These are phyloP conservation scores for Tor tambroides DNA, from an alignment of 2,113 vertebrate species.

Conservation along the genomic window DNA sequence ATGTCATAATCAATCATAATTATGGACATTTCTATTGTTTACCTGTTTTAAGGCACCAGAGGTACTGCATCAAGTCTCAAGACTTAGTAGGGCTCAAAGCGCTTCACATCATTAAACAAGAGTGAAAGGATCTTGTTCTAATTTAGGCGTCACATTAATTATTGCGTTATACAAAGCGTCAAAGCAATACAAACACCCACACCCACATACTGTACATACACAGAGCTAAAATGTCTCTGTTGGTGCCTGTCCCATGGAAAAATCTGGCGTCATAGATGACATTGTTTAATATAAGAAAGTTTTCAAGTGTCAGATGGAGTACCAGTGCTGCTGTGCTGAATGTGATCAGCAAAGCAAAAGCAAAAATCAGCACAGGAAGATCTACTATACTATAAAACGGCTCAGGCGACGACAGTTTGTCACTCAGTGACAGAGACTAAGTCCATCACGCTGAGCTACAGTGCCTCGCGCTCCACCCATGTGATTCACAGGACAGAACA, in stretches of 20 bases:
- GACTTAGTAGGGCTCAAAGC: conserved; percentile 16
- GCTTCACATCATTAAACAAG: conserved; percentile 9
- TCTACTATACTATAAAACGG: background rate
- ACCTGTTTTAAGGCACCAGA: conserved; percentile 47
- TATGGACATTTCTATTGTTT: background rate
- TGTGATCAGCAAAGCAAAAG: background rate
- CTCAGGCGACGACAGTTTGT: conserved; percentile 8
- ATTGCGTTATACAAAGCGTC: conserved; percentile 33
- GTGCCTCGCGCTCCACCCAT: conserved; percentile 7
- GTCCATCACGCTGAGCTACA: conserved; percentile 5
- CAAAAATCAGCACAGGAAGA: conserved; percentile 7
- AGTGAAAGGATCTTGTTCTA: conserved; percentile 5
- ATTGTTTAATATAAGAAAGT: conserved; percentile 54
- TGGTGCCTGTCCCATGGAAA: conserved; percentile 9
- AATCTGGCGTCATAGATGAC: background rate
- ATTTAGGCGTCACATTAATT: conserved; percentile 10
- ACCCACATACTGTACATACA: conserved; percentile 31
- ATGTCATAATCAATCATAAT: conserved; percentile 15
- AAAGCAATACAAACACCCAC: conserved; percentile 7
- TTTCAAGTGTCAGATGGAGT: conserved; percentile 70
- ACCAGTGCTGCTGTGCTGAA: conserved; percentile 32
- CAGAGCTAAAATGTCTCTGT: background rate
- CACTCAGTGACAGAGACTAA: conserved; percentile 19
- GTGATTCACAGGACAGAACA: conserved; percentile 35
- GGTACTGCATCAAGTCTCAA: conserved; percentile 31